phyloP scores from a whole-genome alignment of 2,797 vertebrate species.

The Tragopan temminckii region DNA sequence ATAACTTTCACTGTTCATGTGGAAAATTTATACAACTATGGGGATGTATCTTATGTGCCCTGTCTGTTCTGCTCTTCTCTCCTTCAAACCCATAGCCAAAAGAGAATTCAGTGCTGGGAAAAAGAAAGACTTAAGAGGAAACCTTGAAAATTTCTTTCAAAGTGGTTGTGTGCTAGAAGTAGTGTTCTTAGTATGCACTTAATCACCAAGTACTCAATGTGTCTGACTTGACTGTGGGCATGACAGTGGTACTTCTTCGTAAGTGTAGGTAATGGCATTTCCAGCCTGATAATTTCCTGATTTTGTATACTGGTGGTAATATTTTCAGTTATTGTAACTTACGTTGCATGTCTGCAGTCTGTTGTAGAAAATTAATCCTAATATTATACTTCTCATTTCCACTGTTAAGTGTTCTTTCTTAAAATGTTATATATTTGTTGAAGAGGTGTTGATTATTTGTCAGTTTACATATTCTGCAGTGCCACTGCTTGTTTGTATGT shows the following conservation, averaged over 20 bases:
- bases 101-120: not conserved
- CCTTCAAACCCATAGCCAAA: rapidly evolving
- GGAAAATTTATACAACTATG: not conserved
- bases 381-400: not conserved
- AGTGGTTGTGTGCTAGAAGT: not conserved
- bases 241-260: not conserved
- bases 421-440: not conserved
- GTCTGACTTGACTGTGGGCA: not conserved
- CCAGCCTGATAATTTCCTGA: not conserved
- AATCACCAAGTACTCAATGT: not conserved
- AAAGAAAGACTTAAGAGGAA: not conserved
- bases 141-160: not conserved
- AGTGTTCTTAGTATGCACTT: not conserved
- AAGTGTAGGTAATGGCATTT: not conserved
- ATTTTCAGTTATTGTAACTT: not conserved
- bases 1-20: not conserved
- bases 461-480: not conserved
- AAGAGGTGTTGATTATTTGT: not conserved
- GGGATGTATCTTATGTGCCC: not conserved
- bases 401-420: not conserved
- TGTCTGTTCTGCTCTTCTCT: not conserved
- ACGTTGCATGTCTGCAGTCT: not conserved
- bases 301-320: not conserved
- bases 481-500: not conserved
- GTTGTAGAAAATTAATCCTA: not conserved